Conservation (phyloP, 2,113 vertebrate species). For the Aix galericulata region DNA sequence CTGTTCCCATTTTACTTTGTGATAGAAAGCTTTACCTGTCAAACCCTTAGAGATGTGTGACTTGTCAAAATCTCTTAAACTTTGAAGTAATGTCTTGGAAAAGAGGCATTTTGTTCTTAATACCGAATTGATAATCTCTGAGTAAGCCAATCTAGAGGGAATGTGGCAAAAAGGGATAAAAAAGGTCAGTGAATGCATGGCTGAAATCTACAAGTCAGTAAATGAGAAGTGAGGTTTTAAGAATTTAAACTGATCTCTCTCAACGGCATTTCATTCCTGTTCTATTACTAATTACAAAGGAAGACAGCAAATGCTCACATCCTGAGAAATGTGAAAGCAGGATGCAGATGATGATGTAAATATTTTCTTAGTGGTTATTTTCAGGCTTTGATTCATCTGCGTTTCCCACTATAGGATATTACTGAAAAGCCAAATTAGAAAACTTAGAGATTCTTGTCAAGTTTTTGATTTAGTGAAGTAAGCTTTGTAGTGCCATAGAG, state of each 20-base stretch:
- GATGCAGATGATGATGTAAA: not conserved
- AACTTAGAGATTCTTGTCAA: not conserved
- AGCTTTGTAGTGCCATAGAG: not conserved
- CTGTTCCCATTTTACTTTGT: constrained; percentile 18
- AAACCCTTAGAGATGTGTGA: not conserved
- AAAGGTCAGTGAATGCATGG: not conserved
- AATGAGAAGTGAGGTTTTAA: constrained; percentile 51
- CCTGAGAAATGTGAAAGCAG: not conserved
- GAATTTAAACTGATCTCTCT: constrained; percentile 33
- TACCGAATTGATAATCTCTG: constrained; percentile 36
- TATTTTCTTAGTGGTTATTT: not conserved
- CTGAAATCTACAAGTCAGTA: constrained; percentile 40
- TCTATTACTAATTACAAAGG: constrained; percentile 29
- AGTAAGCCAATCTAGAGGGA: constrained; percentile 53
- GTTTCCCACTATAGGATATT: not conserved
- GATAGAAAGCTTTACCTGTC: constrained; percentile 16
- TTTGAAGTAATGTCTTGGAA: constrained; percentile 11
- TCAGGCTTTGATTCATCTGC: not conserved
- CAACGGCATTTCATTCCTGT: constrained; percentile 23
- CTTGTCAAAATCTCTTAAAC: constrained; percentile 50
- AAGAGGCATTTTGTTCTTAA: not conserved
- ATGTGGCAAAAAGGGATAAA: constrained; percentile 2
- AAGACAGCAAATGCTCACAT: not conserved
- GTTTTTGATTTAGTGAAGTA: not conserved
- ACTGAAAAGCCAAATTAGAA: not conserved